A percentile compares a stretch with the other conserved stretches of the same genome.
phyloP scores from a whole-genome alignment of 2,113 vertebrate genomes.

The Anas platyrhynchos region DNA sequence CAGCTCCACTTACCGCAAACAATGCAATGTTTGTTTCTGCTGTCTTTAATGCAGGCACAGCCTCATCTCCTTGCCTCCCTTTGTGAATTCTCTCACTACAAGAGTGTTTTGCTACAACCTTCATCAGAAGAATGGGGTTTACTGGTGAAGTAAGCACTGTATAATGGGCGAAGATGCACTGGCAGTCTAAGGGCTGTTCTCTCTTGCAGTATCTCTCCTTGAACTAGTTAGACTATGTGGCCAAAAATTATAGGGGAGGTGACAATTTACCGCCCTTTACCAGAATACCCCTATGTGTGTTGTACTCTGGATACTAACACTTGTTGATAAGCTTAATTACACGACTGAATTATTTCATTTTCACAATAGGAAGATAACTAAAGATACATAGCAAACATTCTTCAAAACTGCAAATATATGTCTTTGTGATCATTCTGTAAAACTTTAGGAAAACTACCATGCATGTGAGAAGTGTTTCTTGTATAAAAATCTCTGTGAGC shows the following conservation, averaged over 20 bases:
- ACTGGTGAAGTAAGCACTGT: background rate
- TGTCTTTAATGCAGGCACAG: background rate
- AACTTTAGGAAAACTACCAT: background rate
- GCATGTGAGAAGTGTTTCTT: background rate
- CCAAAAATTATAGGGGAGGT: background rate
- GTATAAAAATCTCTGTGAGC: background rate
- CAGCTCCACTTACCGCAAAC: background rate
- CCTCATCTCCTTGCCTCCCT: background rate
- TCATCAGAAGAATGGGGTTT: background rate
- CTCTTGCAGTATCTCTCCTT: background rate
- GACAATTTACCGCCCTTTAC: background rate
- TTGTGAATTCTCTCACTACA: background rate
- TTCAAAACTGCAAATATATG: background rate
- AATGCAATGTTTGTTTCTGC: background rate
- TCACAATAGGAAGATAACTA: background rate
- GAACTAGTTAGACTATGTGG: background rate
- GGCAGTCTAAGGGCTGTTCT: background rate
- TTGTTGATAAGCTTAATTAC: background rate
- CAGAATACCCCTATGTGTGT: background rate
- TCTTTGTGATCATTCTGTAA: background rate
- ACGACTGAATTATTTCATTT: background rate
- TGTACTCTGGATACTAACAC: background rate
- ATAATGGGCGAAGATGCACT: background rate
- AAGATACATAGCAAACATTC: background rate
- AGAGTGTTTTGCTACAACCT: background rate